Evolutionary conservation across 1,140 invertebrate genomes (phyloP), one percentile per base, ranked within the genome.

Genomic region (Philopotamus ludificatus): DNA sequence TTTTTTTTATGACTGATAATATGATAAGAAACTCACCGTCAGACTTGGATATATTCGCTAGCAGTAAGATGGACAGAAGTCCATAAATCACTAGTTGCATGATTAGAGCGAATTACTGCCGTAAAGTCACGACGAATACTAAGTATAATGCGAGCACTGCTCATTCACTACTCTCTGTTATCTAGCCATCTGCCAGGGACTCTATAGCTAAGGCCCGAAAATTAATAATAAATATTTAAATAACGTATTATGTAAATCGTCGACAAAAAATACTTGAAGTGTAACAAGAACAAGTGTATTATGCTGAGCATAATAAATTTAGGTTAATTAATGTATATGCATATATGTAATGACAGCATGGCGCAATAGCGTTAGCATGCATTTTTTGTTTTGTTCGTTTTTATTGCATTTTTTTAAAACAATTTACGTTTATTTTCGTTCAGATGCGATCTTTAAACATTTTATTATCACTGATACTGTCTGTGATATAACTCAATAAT

Each of bases 131-230:
- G 44, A 16, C 44, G 44, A 15, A 47, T 20, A 47, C 44, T 15
- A 47, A n/a, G 44, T 16, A 47, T 7, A 12, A 9, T 47, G 44
- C 44, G 18, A 47, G 44, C 4, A 47, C 8, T 16, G 44, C 44
- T 20, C 44, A 47, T 47, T 47, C 10, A 47, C 28, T 47, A 7
- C 15, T 4, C 44, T 47, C 44, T 15, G 44, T 47, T 47, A 47
- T 47, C 44, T 47, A 20, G 18, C 44, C 7, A 47, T 20, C 4
- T 3, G 18, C 18, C 44, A 47, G 44, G 15, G 4, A 16, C 18
- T 15, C 18, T 47, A 3, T 7, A 47, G 18, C 18, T 16, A 47
- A 16, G 44, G 44, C 4, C 15, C 10, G 18, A 8, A 16, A 16
- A 9, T 12, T 12, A 34, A 34, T 34, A 4, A n/a, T n/a, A n/a